Conservation (phyloP, 2,888 invertebrate species). For the Platerodrilus igneus region DNA sequence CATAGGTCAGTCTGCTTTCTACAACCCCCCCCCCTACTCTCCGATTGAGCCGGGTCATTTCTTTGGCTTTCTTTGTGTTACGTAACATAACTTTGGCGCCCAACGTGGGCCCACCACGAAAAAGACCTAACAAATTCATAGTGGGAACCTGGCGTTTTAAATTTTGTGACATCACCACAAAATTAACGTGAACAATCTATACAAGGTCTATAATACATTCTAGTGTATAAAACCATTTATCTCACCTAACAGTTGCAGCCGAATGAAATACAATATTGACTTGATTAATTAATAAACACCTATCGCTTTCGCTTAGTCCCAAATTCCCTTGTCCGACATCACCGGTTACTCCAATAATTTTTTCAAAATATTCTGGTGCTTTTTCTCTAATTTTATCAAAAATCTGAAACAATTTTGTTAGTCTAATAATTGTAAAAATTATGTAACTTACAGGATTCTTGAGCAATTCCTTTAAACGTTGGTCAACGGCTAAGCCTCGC, state of each 20-base stretch:
- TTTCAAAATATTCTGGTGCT: slow-evolving; percentile 61
- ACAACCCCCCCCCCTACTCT: too few relatives aligned
- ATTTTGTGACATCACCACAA: too few relatives aligned
- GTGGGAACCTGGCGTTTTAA: too few relatives aligned
- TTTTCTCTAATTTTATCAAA: slow-evolving; percentile 65
- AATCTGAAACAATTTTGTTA: slow-evolving; percentile 47
- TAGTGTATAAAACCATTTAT: slow-evolving; percentile 20
- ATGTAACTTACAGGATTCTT: slow-evolving; percentile 58
- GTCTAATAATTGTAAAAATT: neutral
- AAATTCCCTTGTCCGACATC: slow-evolving; percentile 70
- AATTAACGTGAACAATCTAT: too few relatives aligned
- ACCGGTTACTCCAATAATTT: slow-evolving; percentile 66
- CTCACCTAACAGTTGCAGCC: slow-evolving; percentile 89
- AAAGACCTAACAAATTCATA: too few relatives aligned
- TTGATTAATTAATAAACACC: slow-evolving; percentile 56
- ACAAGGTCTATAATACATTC: too few relatives aligned
- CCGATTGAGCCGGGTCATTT: too few relatives aligned
- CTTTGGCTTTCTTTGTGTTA: too few relatives aligned
- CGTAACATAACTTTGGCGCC: too few relatives aligned
- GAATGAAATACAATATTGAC: slow-evolving; percentile 90
- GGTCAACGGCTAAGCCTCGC: slow-evolving; percentile 63
- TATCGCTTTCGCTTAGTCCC: slow-evolving; percentile 65
- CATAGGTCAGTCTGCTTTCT: too few relatives aligned
- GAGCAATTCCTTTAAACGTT: slow-evolving; percentile 68
- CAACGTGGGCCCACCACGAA: too few relatives aligned